phyloP scores from a whole-genome alignment of 2,888 invertebrate genomes.

The Drosophila nigricruria region DNA sequence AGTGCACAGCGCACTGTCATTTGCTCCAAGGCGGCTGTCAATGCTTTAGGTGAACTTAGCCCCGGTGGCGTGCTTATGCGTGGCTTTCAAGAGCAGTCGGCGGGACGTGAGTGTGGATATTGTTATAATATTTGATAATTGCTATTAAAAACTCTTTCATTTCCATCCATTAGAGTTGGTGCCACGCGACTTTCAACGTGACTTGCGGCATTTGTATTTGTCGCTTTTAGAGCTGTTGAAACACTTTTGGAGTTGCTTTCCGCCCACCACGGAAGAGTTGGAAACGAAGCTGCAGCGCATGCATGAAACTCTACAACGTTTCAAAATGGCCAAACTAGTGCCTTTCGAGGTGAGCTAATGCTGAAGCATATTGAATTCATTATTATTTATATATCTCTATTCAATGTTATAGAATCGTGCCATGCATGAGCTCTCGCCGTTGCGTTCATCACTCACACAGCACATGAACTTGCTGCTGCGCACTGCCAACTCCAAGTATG shows the following conservation, averaged over 20 bases:
- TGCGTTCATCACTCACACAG: slow-evolving; percentile 92
- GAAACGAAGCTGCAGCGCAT: slow-evolving; percentile 94
- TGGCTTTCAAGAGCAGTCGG: slow-evolving; percentile 92
- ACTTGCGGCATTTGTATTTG: slow-evolving; percentile 93
- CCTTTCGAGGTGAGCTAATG: slow-evolving; percentile 90
- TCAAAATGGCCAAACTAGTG: slow-evolving; percentile 93
- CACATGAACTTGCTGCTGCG: slow-evolving; percentile 95
- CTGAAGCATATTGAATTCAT: background rate
- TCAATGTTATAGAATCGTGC: slow-evolving; percentile 93
- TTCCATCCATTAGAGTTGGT: slow-evolving; percentile 91
- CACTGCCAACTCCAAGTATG: slow-evolving; percentile 94
- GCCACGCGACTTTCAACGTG: slow-evolving; percentile 92
- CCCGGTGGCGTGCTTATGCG: slow-evolving; percentile 97
- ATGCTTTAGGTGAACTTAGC: slow-evolving; percentile 94
- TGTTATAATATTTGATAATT: background rate
- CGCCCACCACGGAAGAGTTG: slow-evolving; percentile 90
- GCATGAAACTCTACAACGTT: slow-evolving; percentile 95
- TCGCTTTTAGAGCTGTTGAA: slow-evolving; percentile 95
- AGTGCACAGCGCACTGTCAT: slow-evolving; percentile 88
- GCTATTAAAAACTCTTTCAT: background rate
- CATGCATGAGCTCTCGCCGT: slow-evolving; percentile 91
- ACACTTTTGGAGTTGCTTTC: slow-evolving; percentile 98
- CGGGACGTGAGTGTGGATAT: slow-evolving; percentile 89
- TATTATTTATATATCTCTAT: background rate
- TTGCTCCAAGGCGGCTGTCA: slow-evolving; percentile 91